Base-by-base conservation (phyloP, 1,140 invertebrate genomes). In the Oreohelix idahoensis region DNA sequence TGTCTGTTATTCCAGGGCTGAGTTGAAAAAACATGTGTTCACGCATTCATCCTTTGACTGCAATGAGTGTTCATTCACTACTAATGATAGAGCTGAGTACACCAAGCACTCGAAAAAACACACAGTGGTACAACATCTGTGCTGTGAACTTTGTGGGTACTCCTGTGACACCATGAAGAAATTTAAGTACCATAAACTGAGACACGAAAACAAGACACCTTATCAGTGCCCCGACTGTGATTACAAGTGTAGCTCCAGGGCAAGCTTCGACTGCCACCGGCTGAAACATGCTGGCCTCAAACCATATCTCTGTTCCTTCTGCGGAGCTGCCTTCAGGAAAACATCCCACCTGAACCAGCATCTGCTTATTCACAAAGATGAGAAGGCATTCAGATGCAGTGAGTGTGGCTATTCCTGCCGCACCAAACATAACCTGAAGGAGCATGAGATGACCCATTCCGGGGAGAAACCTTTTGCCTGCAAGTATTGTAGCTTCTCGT, bases 371-470 rank as follows among this genome's bases (percentile, higher is more conserved):
- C 80, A 82, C 80, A 82, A 74, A 58, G 80, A 75, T 38, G 80
- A 82, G 51, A 82, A 82, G 91, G 97, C 97, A 0, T 98, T 98
- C 93, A 79, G 80, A 29, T 89, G 88, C 77, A 63, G 58, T 15
- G 63, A 80, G 29, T 89, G 88, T 63, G 73, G 77, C 11, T 85
- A 88, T 29, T 29, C 36, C 29, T 97, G 97, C 91, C 94, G 96
- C 49, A 94, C 96, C 81, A 97, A 97, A 89, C 97, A 96, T 92
- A 96, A 97, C 91, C 93, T 97, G 36, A 93, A 96, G 84, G 94
- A 96, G 83, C 97, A 97, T 89, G 70, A 75, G 49, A 82, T 75
- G 80, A 75, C 73, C n/a, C 80, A 82, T 42, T 58, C 70, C 15
- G 80, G 80, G 26, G 80, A 82, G 80, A 82, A 82, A 63, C 80